These are phyloP conservation scores for Osmerus mordax DNA, from an alignment of 2,113 vertebrate species.

Conservation along the genomic window DNA sequence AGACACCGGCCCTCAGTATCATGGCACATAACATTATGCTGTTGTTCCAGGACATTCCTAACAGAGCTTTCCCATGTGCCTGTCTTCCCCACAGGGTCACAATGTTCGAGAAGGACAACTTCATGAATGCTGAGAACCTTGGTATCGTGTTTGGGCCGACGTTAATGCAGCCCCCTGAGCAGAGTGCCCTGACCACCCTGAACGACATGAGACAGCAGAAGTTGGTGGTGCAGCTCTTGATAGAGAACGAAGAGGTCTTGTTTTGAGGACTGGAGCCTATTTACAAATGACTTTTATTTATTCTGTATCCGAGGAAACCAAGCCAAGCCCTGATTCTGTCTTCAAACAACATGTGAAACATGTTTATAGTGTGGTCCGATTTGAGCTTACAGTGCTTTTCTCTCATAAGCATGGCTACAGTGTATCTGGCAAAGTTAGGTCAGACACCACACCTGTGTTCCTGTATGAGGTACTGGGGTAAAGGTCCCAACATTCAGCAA, in stretches of 20 bases:
- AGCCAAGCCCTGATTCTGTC: slow-evolving; percentile 45
- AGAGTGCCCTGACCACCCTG: slow-evolving; percentile 88
- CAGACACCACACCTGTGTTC: slow-evolving; percentile 53
- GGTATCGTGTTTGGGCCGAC: slow-evolving; percentile 97
- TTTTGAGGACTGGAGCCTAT: slow-evolving; percentile 74
- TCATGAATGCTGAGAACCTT: slow-evolving; percentile 95
- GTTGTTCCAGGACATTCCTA: slow-evolving; percentile 5
- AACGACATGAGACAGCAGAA: slow-evolving; percentile 98
- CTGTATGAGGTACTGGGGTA: slow-evolving; percentile 30
- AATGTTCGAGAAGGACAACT: slow-evolving; percentile 92
- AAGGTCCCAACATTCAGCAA: slow-evolving; percentile 31
- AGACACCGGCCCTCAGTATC: not conserved
- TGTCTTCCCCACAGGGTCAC: slow-evolving; percentile 79
- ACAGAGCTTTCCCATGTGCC: not conserved
- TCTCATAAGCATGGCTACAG: slow-evolving; percentile 73
- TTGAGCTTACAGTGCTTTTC: slow-evolving; percentile 68
- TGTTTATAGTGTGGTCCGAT: slow-evolving; percentile 55
- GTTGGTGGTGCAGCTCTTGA: slow-evolving; percentile 92
- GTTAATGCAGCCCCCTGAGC: slow-evolving; percentile 93
- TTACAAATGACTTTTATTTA: slow-evolving; percentile 52
- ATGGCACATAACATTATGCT: not conserved
- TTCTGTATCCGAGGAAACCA: slow-evolving; percentile 53
- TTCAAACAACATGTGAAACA: slow-evolving; percentile 17
- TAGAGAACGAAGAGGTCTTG: slow-evolving; percentile 95
- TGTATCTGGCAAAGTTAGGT: slow-evolving; percentile 65